A percentile compares a stretch with the other conserved stretches of the same genome.
These are phyloP conservation scores for Catocala nupta DNA, from an alignment of 2,888 invertebrate genomes.

Conservation along the genomic window DNA sequence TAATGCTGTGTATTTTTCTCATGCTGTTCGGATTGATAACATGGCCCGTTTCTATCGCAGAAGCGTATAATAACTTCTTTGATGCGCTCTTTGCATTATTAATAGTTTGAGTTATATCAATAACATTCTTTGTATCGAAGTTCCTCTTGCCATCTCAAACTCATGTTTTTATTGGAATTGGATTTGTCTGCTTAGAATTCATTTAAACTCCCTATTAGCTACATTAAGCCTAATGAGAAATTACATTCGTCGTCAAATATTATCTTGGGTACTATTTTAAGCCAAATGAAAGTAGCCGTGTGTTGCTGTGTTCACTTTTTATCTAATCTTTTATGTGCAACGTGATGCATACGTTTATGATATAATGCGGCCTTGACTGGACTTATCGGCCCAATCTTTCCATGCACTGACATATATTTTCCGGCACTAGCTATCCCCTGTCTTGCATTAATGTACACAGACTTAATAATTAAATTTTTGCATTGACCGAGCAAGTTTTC, in stretches of 20 bases:
- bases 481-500: background rate
- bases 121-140: constrained; percentile 49
- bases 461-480: background rate
- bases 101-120: constrained; percentile 39
- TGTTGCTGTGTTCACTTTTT: constrained; percentile 56
- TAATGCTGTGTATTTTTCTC: constrained; percentile 29
- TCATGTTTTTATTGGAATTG: constrained; percentile 18
- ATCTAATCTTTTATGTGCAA: constrained; percentile 75
- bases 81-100: constrained; percentile 45
- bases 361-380: constrained; percentile 74
- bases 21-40: constrained; percentile 41
- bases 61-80: constrained; percentile 52
- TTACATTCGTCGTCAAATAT: background rate
- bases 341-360: constrained; percentile 65
- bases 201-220: background rate
- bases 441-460: background rate
- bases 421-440: constrained; percentile 12
- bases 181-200: background rate
- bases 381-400: constrained; percentile 70
- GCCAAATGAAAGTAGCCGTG: constrained; percentile 35
- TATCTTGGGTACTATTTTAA: constrained; percentile 8
- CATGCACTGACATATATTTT: constrained; percentile 66
- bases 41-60: constrained; percentile 52
- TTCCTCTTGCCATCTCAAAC: constrained; percentile 35
- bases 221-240: background rate